Base-by-base conservation (phyloP, 2,888 invertebrate genomes). In the Anarsia innoxiella region DNA sequence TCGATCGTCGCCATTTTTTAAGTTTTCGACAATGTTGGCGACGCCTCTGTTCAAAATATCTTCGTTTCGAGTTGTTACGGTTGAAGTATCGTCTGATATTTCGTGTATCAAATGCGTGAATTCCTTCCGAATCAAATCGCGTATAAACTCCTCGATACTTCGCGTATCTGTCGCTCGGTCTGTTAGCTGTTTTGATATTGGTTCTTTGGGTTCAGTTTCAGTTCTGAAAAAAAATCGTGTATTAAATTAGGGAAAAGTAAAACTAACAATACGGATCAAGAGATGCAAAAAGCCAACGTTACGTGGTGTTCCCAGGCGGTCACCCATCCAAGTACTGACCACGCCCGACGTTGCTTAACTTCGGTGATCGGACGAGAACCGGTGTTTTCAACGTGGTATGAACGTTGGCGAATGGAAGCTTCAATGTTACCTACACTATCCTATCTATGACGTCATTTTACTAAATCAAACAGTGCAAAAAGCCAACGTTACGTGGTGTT, bases 91-190 rank as follows among this genome's bases (percentile, higher is more conserved):
- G 41, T 78, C 76, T 0, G 70, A 53, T 38, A 70, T 62, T 42
- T 78, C 78, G 31, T 65, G 65, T 1, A 77, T 31, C 4, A 82
- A 42, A 23, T 74, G 65, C 31, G 78, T 73, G 43, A 83, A 71
- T 40, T 84, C 82, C 28, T 71, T 78, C 4, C 78, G 66, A 23
- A 85, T 80, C 12, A 86, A 51, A 2, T 77, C 75, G 42, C 68
- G 59, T 15, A 84, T 82, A 39, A 74, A 82, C 3, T 82, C 78
- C 39, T 86, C 83, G 4, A 84, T 78, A 43, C 73, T 66, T 26
- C 45, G 52, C 1, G 86, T 84, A 53, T 84, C 84, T 0, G 85
- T 85, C 6, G 78, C 56, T 49, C 66, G 77, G 41, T 83, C 80
- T 10, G 63, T 56, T 43, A 67, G 82, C 3, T 45, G 27, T 38